Evolutionary conservation across 2,888 invertebrate genomes (phyloP), one percentile per base, ranked within the genome.

Genomic region (Ectemnius cavifrons): DNA sequence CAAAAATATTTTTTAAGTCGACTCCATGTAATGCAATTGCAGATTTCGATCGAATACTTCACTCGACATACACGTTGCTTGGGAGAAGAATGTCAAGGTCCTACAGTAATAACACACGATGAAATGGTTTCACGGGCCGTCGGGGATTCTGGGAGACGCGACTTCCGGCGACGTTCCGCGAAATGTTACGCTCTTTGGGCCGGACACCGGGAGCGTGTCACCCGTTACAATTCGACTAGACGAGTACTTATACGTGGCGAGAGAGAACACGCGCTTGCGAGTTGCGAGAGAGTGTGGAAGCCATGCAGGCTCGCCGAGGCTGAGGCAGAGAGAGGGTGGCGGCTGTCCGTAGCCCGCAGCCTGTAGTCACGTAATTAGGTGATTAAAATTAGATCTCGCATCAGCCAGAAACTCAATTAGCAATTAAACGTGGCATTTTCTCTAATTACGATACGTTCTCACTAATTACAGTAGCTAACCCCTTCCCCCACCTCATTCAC

Each of bases 371-470:
- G 92, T 92, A 92, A 92, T 92, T 92, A 92, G 92, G 92, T 92
- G 92, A 92, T 92, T 92, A 92, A 92, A 92, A 92, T 92, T 92
- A 92, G 92, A 92, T 92, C 92, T 92, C 91, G 91, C 92, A 91
- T 92, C 92, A 91, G 91, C 91, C 91, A 92, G 92, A 92, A 92
- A 92, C 92, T 92, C 92, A 92, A 92, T 92, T 92, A 92, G 92
- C 92, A 92, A 92, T 92, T 92, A 92, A 92, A 92, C 92, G 92
- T 92, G 91, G 92, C 92, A 92, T 92, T 92, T 92, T 92, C 92
- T 92, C 92, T 92, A 92, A 92, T 92, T 92, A 92, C 92, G 92
- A 92, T 92, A 92, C 91, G 92, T 92, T 91, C 92, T 91, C 91
- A 89, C 91, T 92, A 92, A 92, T 92, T 92, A 91, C 91, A 89